phyloP scores from a whole-genome alignment of 1,140 invertebrate species.

The Helicoverpa armigera region DNA sequence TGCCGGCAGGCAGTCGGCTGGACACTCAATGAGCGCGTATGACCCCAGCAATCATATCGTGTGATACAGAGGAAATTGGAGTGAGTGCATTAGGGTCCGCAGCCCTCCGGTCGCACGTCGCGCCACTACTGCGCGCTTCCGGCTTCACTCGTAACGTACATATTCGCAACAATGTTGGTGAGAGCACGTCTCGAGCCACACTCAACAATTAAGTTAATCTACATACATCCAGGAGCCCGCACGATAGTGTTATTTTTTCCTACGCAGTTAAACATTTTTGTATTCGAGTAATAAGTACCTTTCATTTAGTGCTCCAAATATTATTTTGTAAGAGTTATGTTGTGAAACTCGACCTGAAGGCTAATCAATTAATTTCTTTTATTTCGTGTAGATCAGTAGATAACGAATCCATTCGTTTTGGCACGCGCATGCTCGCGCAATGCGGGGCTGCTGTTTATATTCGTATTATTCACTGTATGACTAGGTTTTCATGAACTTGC shows the following conservation, averaged over 20 bases:
- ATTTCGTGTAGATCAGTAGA: background rate
- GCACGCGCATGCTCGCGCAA: background rate
- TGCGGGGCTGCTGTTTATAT: background rate
- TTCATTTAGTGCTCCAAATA: background rate
- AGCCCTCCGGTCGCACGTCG: conserved; percentile 1
- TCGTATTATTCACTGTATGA: background rate
- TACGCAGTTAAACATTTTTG: no score
- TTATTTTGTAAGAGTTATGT: conserved; percentile 3
- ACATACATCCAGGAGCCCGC: no score
- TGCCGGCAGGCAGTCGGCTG: background rate
- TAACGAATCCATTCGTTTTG: background rate
- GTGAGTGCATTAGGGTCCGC: background rate
- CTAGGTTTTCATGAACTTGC: background rate
- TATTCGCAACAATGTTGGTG: conserved; percentile 31
- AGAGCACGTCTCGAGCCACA: background rate
- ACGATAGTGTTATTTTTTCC: no score
- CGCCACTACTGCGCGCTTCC: conserved; percentile 56
- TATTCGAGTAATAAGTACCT: no score
- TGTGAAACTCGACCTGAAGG: conserved; percentile 4
- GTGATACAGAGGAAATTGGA: conserved; percentile 5
- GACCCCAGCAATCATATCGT: background rate
- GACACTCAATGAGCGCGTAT: background rate
- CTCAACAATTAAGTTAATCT: no score
- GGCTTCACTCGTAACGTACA: background rate
- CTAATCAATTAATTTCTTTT: conserved; percentile 14